These are phyloP conservation scores for Nothoprocta pentlandii DNA, from an alignment of 2,113 vertebrate species.

Conservation along the genomic window DNA sequence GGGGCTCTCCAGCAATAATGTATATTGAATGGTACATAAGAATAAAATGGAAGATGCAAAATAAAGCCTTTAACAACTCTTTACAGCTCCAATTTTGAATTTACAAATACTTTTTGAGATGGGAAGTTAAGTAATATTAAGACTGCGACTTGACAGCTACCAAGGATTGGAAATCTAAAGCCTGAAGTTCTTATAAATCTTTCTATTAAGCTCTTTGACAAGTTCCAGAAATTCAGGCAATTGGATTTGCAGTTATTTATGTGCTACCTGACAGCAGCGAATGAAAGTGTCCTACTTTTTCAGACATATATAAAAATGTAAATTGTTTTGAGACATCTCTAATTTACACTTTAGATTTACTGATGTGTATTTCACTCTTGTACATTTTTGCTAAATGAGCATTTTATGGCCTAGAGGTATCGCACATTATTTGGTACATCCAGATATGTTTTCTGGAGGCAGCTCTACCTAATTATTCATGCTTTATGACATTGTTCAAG, in stretches of 20 bases:
- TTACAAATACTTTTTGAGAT: background rate
- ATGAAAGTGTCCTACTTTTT: slow-evolving; percentile 14
- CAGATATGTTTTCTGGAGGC: background rate
- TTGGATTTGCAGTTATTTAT: slow-evolving; percentile 1
- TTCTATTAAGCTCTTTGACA: slow-evolving; percentile 32
- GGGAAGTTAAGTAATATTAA: background rate
- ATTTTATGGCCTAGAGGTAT: background rate
- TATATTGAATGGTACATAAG: background rate
- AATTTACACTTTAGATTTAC: background rate
- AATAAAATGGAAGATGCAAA: background rate
- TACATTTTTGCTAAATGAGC: background rate
- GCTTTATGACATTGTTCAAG: background rate
- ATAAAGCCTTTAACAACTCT: background rate
- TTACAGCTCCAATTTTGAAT: slow-evolving; percentile 6
- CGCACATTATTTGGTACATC: background rate
- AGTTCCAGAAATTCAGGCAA: slow-evolving; percentile 16
- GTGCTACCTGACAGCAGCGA: background rate
- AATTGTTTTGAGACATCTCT: slow-evolving; percentile 26
- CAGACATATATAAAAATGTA: background rate
- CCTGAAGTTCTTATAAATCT: slow-evolving; percentile 22
- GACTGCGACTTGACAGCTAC: background rate
- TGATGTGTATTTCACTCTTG: background rate
- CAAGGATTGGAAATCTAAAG: background rate
- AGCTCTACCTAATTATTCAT: background rate
- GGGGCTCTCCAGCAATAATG: background rate